Conservation (phyloP, 2,888 invertebrate genomes). For the Alcis repandata region DNA sequence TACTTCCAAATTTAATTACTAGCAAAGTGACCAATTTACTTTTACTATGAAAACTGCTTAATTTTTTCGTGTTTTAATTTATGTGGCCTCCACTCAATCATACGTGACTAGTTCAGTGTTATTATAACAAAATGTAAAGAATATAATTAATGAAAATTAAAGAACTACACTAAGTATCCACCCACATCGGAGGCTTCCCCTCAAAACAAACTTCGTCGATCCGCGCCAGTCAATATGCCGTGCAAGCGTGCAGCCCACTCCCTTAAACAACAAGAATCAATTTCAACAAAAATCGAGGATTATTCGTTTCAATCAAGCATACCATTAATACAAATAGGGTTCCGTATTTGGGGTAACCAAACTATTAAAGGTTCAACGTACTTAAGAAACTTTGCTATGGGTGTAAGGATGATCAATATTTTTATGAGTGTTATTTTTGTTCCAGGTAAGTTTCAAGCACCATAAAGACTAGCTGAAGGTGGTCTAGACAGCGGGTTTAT, state of each 20-base stretch:
- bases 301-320: conserved; percentile 69
- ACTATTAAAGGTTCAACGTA: conserved; percentile 47
- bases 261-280: conserved; percentile 48
- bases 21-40: too few species aligned
- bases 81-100: too few species aligned
- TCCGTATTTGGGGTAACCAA: conserved; percentile 56
- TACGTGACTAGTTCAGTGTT: too few species aligned
- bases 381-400: conserved; percentile 26
- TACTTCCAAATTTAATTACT: too few species aligned
- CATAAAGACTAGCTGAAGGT: background rate
- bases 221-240: conserved; percentile 28
- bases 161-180: background rate
- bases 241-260: conserved; percentile 30
- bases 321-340: conserved; percentile 69
- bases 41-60: too few species aligned
- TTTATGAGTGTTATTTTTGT: conserved; percentile 45
- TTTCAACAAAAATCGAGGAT: conserved; percentile 53
- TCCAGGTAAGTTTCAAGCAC: conserved; percentile 53
- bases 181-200: conserved; percentile 10
- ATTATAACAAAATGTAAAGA: too few species aligned
- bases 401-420: conserved; percentile 13
- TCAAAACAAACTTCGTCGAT: conserved; percentile 14
- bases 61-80: too few species aligned
- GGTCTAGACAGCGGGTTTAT: background rate
- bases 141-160: background rate